Evolutionary conservation across 1,140 invertebrate species (phyloP).

Genomic region (Anthonomus grandis): DNA sequence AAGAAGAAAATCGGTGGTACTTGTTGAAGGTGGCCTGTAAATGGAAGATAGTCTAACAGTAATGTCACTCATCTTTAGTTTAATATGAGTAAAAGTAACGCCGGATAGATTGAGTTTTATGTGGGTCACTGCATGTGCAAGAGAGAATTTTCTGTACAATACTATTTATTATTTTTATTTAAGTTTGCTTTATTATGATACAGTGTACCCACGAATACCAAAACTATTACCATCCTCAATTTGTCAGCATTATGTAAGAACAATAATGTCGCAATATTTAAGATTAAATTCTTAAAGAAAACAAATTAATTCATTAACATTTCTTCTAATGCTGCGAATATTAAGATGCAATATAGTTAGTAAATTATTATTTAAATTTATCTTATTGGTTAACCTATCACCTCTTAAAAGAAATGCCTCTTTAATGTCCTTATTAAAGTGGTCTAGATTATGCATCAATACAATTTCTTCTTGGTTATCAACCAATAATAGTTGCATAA

Average conservation of each 20-base stretch:
- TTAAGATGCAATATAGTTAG: not conserved
- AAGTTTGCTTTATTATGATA: conserved; percentile 1
- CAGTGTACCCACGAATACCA: not conserved
- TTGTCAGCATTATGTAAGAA: no score
- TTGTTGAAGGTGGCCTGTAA: not conserved
- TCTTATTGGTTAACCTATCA: not conserved
- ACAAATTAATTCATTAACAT: not conserved
- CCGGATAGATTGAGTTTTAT: not conserved
- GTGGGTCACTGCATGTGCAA: not conserved
- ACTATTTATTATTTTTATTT: not conserved
- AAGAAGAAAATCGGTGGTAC: not conserved
- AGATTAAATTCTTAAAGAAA: not conserved
- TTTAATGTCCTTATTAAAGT: no score
- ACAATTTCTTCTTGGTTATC: no score
- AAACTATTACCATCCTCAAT: not conserved
- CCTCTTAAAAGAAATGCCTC: no score
- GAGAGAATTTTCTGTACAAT: not conserved
- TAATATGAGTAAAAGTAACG: no score
- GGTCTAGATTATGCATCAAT: no score
- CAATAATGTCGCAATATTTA: no score
- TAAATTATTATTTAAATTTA: not conserved
- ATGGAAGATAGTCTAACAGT: not conserved
- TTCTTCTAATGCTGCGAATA: no score
- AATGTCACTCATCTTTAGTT: not conserved
- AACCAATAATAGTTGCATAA: no score